A percentile compares a stretch with the other conserved stretches of the same genome.
Conservation (phyloP, 2,888 invertebrate species). For the Drosophila cyrtoloma region DNA sequence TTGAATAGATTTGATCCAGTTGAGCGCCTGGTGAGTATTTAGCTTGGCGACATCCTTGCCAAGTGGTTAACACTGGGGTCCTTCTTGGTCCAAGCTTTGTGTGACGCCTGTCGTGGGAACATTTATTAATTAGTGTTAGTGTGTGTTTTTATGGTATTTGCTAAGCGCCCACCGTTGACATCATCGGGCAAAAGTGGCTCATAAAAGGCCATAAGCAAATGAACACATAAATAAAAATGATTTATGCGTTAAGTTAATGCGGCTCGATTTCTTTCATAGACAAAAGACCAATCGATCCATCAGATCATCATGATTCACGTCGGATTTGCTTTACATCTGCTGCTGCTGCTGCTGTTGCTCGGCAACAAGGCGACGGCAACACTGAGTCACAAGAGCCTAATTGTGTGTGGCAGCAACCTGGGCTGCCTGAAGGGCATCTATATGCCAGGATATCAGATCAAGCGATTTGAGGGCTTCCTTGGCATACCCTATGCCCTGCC, state of each 20-base stretch:
- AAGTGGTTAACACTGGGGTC: not conserved
- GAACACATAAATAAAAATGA: conserved; percentile 44
- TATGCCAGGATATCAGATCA: conserved; percentile 77
- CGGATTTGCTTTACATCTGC: conserved; percentile 23
- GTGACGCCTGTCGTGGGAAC: conserved; percentile 8
- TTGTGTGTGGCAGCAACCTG: conserved; percentile 69
- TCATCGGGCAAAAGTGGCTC: conserved; percentile 36
- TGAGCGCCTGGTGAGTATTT: conserved; percentile 1
- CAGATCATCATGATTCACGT: conserved; percentile 44
- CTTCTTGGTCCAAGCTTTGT: not conserved
- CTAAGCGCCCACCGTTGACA: conserved; percentile 16
- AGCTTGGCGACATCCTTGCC: not conserved
- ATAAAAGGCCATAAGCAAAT: conserved; percentile 27
- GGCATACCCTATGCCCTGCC: conserved; percentile 85
- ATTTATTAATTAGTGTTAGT: not conserved
- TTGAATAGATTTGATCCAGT: not conserved
- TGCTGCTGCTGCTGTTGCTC: conserved; percentile 2
- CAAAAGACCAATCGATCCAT: conserved; percentile 16
- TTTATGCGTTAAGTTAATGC: conserved; percentile 62
- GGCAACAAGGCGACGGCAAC: conserved; percentile 13
- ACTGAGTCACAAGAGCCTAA: conserved; percentile 31
- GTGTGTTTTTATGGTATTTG: not conserved
- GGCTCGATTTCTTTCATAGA: conserved; percentile 43
- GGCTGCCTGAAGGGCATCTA: conserved; percentile 80
- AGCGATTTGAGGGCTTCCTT: conserved; percentile 82